Evolutionary conservation across 2,113 vertebrate species (phyloP).

Genomic region (Pollimyrus isidori): DNA sequence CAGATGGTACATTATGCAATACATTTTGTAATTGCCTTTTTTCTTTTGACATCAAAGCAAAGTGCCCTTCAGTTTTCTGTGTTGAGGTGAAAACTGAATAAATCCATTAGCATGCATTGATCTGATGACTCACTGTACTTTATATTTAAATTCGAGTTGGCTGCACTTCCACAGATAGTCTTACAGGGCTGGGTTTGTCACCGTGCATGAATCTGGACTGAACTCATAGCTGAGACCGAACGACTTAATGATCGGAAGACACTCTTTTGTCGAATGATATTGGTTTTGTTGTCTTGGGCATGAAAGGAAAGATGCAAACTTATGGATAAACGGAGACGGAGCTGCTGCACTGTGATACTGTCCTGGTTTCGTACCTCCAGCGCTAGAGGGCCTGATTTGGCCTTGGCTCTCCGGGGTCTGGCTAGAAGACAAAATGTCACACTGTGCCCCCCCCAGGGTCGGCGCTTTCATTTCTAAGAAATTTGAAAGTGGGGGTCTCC

Average conservation of each 20-base stretch:
- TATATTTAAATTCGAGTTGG: neutral
- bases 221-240: neutral
- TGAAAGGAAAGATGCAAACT: neutral
- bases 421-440: neutral
- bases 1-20: conserved; percentile 18
- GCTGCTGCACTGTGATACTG: neutral
- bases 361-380: neutral
- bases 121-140: conserved; percentile 14
- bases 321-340: neutral
- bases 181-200: neutral
- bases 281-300: neutral
- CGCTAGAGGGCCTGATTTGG: neutral
- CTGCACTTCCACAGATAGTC: neutral
- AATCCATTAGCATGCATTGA: conserved; percentile 12
- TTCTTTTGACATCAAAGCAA: conserved; percentile 13
- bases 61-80: conserved; percentile 16
- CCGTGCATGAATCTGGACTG: neutral
- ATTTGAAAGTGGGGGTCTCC: neutral
- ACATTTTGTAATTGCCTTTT: conserved; percentile 16
- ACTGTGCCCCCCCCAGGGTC: neutral
- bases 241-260: neutral
- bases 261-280: neutral
- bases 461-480: neutral
- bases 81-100: conserved; percentile 17
- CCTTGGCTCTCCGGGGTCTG: neutral